phyloP scores from a whole-genome alignment of 2,888 invertebrate genomes.

The Erebia ligea region DNA sequence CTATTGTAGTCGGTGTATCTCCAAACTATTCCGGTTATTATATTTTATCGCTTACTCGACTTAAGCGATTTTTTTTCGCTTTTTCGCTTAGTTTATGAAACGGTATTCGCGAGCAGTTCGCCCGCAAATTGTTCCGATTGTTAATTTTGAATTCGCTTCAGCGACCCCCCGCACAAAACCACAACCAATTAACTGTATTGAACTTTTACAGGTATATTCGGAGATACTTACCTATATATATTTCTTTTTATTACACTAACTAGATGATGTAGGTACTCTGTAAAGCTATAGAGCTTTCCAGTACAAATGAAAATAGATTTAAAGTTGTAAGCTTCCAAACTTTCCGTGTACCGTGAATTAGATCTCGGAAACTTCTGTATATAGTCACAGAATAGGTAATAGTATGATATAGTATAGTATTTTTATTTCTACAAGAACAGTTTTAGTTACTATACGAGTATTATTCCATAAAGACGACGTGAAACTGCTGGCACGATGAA shows the following conservation, averaged over 20 bases:
- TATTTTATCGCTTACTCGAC: not conserved
- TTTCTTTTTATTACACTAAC: not conserved
- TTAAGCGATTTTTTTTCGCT: conserved; percentile 13
- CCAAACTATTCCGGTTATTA: not conserved
- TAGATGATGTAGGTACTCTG: not conserved
- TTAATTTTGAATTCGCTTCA: conserved; percentile 32
- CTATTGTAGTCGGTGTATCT: too few species aligned
- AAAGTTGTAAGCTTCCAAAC: conserved; percentile 3
- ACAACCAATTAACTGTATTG: conserved; percentile 32
- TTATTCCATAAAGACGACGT: too few species aligned
- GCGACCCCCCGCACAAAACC: conserved; percentile 27
- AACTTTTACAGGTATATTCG: conserved; percentile 22
- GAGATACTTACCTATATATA: not conserved
- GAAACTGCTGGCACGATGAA: too few species aligned
- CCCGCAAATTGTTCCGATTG: conserved; percentile 33
- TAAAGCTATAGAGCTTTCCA: not conserved
- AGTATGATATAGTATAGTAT: too few species aligned
- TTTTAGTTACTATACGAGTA: too few species aligned
- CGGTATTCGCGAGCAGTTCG: conserved; percentile 16
- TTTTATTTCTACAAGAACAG: too few species aligned
- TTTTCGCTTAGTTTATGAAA: conserved; percentile 23
- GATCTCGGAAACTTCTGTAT: not conserved
- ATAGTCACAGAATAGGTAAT: too few species aligned
- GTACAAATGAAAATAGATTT: conserved; percentile 8
- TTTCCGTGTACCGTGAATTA: not conserved